A percentile compares a stretch with the other conserved stretches of the same genome.
phyloP scores from a whole-genome alignment of 2,888 invertebrate species.

The Balanococcus diminutus region DNA sequence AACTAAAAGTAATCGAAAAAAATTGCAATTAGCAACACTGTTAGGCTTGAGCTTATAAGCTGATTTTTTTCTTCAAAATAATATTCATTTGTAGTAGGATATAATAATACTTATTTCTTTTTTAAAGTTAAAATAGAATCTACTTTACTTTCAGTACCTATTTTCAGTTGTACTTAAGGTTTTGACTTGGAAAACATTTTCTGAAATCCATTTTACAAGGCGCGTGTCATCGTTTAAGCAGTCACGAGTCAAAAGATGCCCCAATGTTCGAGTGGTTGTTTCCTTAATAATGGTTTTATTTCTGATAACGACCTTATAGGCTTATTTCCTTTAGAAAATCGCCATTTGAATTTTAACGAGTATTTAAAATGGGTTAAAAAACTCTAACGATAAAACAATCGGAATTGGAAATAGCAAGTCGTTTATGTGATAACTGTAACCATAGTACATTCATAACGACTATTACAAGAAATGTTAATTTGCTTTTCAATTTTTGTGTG shows the following conservation, averaged over 20 bases:
- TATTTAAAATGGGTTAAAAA: not conserved
- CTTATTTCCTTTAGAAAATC: not conserved
- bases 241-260: no score
- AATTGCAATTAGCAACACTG: not conserved
- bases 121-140: no score
- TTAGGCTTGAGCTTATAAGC: not conserved
- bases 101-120: no score
- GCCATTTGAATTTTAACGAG: slow-evolving; percentile 11
- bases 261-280: no score
- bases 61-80: no score
- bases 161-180: no score
- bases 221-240: no score
- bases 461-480: not conserved
- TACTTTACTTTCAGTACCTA: no score
- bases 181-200: no score
- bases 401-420: not conserved
- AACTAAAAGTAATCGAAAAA: not conserved
- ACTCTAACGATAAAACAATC: not conserved
- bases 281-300: not conserved
- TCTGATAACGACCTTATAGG: not conserved
- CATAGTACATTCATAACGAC: not conserved
- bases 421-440: not conserved
- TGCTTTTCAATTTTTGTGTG: not conserved
- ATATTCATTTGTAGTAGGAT: no score
- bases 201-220: no score